Evolutionary conservation across 2,888 invertebrate species (phyloP), one percentile per base, ranked within the genome.

Genomic region (Pteria penguin): DNA sequence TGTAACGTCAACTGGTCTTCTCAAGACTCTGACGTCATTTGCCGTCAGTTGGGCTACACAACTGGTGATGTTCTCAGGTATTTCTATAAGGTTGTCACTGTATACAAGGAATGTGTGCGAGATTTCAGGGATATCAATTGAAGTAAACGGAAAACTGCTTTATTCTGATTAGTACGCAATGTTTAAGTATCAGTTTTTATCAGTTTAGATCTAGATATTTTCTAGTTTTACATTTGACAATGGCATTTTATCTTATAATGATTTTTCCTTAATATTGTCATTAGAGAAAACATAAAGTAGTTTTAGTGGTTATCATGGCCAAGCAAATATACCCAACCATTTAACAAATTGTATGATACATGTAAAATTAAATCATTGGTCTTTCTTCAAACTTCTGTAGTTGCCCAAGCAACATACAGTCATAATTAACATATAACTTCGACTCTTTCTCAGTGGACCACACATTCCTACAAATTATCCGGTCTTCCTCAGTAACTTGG

Each of bases 401-500:
- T n/a, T n/a, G n/a, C n/a, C n/a, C n/a, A n/a, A n/a, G n/a, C n/a
- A n/a, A n/a, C n/a, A n/a, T n/a, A n/a, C n/a, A n/a, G n/a, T n/a
- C n/a, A n/a, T n/a, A n/a, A n/a, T n/a, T n/a, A n/a, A n/a, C n/a
- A n/a, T n/a, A n/a, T n/a, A n/a, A n/a, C n/a, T n/a, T n/a, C n/a
- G n/a, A n/a, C 31, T 27, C n/a, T 18, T 31, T 65, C 54, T 29
- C n/a, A 67, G 67, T 55, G 67, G 67, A 8, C 55, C 55, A 22
- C 3, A 54, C n/a, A 26, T 52, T 14, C 77, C 73, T 14, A 72
- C 62, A 14, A 66, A 70, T 1, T 75, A 69, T 11, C 74, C 73
- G 0, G 81, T 85, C 22, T 81, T 82, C 55, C 52, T 88, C 61
- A 80, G 82, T 26, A 81, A 77, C n/a, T 52, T 88, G 33, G 52